These are phyloP conservation scores for Parazoanthus swiftii DNA, from an alignment of 92 coral and sea anemone genomes.

Conservation along the genomic window DNA sequence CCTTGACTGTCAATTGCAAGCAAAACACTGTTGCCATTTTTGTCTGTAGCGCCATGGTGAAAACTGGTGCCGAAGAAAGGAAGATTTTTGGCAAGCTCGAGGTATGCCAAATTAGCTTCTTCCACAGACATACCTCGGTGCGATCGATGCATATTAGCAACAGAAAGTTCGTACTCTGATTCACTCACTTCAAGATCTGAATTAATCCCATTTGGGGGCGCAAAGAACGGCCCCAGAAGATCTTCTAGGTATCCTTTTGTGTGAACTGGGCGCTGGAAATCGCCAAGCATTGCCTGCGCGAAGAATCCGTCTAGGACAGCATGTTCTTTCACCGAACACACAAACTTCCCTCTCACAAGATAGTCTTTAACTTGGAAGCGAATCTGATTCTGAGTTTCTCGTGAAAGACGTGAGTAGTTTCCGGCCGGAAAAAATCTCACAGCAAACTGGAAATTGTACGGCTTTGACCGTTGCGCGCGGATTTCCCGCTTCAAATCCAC, in stretches of 20 bases:
- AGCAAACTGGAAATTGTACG: slow-evolving; percentile 88
- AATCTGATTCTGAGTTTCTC: slow-evolving; percentile 63
- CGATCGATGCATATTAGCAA: slow-evolving; percentile 66
- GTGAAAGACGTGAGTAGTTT: slow-evolving; percentile 50
- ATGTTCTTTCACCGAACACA: slow-evolving; percentile 70
- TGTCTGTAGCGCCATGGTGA: slow-evolving; percentile 85
- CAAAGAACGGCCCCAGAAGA: slow-evolving; percentile 79
- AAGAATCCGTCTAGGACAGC: slow-evolving; percentile 83
- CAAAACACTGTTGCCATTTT: slow-evolving; percentile 58
- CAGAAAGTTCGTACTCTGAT: slow-evolving; percentile 76
- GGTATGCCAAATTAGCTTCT: slow-evolving; percentile 73
- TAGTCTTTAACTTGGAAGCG: slow-evolving; percentile 87
- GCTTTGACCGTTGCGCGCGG: slow-evolving; percentile 78
- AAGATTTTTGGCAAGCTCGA: slow-evolving; percentile 67
- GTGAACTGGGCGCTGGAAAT: slow-evolving; percentile 74
- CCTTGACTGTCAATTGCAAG: slow-evolving; percentile 73
- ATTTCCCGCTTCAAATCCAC: slow-evolving; percentile 60
- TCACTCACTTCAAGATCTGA: slow-evolving; percentile 72
- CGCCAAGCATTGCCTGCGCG: slow-evolving; percentile 86
- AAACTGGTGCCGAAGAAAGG: slow-evolving; percentile 72
- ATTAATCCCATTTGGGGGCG: slow-evolving; percentile 91
- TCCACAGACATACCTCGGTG: slow-evolving; percentile 70
- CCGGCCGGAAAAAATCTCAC: slow-evolving; percentile 78
- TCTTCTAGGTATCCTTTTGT: slow-evolving; percentile 85
- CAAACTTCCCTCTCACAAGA: slow-evolving; percentile 77